Percentiles rank a stretch among this genome's conserved stretches.
phyloP scores from a whole-genome alignment of 2,113 vertebrate genomes.

The Sceloporus undulatus region DNA sequence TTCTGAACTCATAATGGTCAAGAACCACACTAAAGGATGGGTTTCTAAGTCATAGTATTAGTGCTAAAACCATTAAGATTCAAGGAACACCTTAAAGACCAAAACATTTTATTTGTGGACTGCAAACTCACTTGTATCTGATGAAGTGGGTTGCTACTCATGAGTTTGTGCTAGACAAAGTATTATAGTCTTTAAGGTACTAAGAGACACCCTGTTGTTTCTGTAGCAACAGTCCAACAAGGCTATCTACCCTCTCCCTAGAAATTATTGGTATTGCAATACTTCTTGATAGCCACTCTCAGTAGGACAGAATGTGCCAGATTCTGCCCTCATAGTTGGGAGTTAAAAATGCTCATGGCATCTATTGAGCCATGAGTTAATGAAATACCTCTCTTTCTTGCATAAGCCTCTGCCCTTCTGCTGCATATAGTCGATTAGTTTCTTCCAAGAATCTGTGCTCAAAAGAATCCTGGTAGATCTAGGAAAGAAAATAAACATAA shows the following conservation, averaged over 20 bases:
- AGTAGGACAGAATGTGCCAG: not conserved
- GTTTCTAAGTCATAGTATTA: not conserved
- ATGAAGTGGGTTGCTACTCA: too few relatives aligned
- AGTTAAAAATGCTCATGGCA: constrained; percentile 1
- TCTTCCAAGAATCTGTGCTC: constrained; percentile 97
- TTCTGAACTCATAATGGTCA: not conserved
- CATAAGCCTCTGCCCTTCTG: constrained; percentile 98
- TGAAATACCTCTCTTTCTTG: constrained; percentile 96
- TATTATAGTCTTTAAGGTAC: too few relatives aligned
- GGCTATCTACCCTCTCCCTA: too few relatives aligned
- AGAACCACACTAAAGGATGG: not conserved
- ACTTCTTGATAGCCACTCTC: not conserved
- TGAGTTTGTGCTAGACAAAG: too few relatives aligned
- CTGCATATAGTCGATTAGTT: constrained; percentile 95
- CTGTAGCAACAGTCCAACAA: too few relatives aligned
- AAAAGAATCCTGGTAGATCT: constrained; percentile 99
- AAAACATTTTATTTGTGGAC: too few relatives aligned
- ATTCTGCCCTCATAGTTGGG: not conserved
- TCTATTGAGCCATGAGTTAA: not conserved
- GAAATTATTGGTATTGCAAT: not conserved
- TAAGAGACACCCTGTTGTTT: too few relatives aligned
- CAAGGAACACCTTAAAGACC: too few relatives aligned
- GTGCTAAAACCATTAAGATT: too few relatives aligned
- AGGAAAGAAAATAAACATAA: constrained; percentile 19
- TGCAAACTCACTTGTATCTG: too few relatives aligned